These are phyloP conservation scores for Chloropsis cyanopogon DNA, from an alignment of 2,113 vertebrate genomes.

Conservation along the genomic window DNA sequence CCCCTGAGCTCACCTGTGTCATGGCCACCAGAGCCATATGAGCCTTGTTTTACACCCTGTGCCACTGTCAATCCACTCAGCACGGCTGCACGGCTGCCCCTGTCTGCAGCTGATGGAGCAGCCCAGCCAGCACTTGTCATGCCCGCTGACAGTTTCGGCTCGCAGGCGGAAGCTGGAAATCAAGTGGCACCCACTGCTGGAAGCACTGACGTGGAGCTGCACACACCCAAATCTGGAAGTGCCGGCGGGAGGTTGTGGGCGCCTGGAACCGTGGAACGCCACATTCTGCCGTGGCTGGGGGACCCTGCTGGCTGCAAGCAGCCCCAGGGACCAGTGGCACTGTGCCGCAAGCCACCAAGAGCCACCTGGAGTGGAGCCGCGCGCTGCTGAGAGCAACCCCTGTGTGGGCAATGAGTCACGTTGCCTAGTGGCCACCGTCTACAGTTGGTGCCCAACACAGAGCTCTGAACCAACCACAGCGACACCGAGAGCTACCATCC, in stretches of 20 bases:
- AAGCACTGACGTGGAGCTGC: background rate
- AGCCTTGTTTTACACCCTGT: background rate
- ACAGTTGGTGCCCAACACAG: background rate
- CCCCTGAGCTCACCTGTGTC: background rate
- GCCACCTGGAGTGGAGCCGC: background rate
- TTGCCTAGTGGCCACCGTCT: background rate
- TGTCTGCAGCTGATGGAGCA: background rate
- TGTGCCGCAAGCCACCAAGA: background rate
- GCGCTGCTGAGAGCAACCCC: background rate
- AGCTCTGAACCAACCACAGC: background rate
- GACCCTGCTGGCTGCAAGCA: background rate
- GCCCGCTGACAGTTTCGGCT: background rate
- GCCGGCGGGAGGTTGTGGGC: background rate
- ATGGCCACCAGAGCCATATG: background rate
- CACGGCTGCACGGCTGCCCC: too few relatives aligned
- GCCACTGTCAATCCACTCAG: background rate
- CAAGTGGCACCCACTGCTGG: fast-evolving
- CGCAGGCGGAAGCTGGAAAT: background rate
- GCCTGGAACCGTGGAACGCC: background rate
- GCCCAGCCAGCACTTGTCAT: background rate
- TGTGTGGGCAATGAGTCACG: too few relatives aligned
- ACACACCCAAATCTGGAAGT: background rate
- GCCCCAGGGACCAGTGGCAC: background rate
- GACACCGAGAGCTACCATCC: background rate
- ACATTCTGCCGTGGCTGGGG: background rate